Percentiles rank a stretch among this genome's conserved stretches.
phyloP scores from a whole-genome alignment of 1,140 invertebrate genomes.

The Micrasema longulum region DNA sequence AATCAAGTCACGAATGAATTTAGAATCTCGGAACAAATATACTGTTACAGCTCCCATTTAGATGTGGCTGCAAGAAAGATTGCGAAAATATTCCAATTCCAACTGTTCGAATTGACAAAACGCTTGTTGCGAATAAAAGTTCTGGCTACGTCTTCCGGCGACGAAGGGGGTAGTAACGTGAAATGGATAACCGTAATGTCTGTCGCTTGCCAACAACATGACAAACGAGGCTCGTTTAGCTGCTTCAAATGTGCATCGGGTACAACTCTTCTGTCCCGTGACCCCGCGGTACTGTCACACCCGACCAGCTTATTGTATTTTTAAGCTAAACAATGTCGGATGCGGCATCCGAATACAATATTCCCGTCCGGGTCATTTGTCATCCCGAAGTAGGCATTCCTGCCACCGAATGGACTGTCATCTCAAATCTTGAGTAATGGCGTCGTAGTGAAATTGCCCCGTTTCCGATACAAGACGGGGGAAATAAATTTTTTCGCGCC shows the following conservation, averaged over 20 bases:
- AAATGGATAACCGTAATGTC: slow-evolving; percentile 50
- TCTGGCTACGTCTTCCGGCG: slow-evolving; percentile 7
- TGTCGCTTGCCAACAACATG: slow-evolving; percentile 51
- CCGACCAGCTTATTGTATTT: slow-evolving; percentile 46
- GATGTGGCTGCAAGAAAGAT: slow-evolving; percentile 6
- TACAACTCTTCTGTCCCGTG: slow-evolving; percentile 36
- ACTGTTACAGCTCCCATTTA: too few species aligned
- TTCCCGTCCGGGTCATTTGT: slow-evolving; percentile 51
- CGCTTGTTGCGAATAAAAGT: slow-evolving; percentile 47
- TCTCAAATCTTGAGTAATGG: slow-evolving; percentile 54
- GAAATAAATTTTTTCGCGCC: slow-evolving; percentile 34
- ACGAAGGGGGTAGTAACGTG: slow-evolving; percentile 28
- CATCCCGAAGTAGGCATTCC: slow-evolving; percentile 48
- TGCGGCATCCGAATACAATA: slow-evolving; percentile 49
- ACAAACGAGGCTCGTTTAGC: slow-evolving; percentile 53
- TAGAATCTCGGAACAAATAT: too few species aligned
- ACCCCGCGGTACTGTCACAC: slow-evolving; percentile 7
- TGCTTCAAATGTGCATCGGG: slow-evolving; percentile 45
- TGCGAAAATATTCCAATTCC: slow-evolving; percentile 40
- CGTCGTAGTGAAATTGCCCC: slow-evolving; percentile 25
- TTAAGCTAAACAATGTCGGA: slow-evolving; percentile 24
- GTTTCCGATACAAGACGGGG: slow-evolving; percentile 43
- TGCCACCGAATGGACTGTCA: slow-evolving; percentile 40
- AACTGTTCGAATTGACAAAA: slow-evolving; percentile 35
- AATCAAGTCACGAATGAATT: too few species aligned